Conservation (phyloP, 2,888 invertebrate genomes). For the Cosmia trapezina region DNA sequence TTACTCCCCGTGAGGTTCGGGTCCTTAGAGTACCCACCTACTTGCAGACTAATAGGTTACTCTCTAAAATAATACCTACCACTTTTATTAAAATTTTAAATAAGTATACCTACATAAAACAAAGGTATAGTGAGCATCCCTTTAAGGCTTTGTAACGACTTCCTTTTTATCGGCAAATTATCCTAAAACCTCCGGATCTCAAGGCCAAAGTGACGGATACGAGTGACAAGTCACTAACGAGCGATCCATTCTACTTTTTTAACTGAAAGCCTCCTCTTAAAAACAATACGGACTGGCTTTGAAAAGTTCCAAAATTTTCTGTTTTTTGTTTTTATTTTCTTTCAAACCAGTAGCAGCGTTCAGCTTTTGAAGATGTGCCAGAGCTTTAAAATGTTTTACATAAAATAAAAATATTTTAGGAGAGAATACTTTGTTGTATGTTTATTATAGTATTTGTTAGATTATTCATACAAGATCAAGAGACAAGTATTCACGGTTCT, state of each 20-base stretch:
- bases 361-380: slow-evolving; percentile 20
- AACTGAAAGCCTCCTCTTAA: slow-evolving; percentile 17
- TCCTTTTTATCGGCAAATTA: slow-evolving; percentile 53
- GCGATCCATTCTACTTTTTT: slow-evolving; percentile 24
- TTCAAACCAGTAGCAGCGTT: neutral
- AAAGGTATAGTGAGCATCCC: neutral
- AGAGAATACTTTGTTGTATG: neutral
- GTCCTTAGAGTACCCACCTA: no score
- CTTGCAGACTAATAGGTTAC: no score
- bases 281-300: slow-evolving; percentile 19
- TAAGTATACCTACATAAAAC: neutral
- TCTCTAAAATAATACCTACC: neutral
- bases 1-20: no score
- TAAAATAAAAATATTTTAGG: neutral
- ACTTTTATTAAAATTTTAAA: neutral
- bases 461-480: no score
- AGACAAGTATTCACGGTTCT: neutral
- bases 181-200: slow-evolving; percentile 22
- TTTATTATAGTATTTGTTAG: neutral
- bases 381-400: neutral
- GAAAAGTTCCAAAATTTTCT: neutral
- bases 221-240: slow-evolving; percentile 49
- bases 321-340: slow-evolving; percentile 24
- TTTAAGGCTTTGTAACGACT: slow-evolving; percentile 8
- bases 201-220: slow-evolving; percentile 35